Evolutionary conservation across 2,888 invertebrate species (phyloP).

Genomic region (Erebia palarica): DNA sequence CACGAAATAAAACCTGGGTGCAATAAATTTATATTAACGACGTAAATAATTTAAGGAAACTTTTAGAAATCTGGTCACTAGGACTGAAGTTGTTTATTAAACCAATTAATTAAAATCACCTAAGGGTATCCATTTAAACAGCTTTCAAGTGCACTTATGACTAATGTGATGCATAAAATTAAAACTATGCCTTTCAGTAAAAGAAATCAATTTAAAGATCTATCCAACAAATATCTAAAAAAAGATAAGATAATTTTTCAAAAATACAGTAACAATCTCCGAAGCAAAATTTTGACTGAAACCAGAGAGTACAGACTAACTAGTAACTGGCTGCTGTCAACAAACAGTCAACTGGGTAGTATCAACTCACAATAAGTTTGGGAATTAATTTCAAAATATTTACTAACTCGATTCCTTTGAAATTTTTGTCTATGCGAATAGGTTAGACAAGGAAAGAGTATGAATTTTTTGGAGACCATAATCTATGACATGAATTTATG

Average conservation of each 20-base stretch:
- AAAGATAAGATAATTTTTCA: conserved; percentile 32
- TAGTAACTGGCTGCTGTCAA: too few species aligned
- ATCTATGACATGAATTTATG: too few species aligned
- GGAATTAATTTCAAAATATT: too few species aligned
- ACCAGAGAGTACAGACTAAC: not conserved
- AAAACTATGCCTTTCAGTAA: not conserved
- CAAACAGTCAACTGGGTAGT: not conserved
- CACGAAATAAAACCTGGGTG: conserved; percentile 88
- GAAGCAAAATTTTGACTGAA: conserved; percentile 5
- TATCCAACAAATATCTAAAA: conserved; percentile 1
- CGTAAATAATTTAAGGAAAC: not conserved
- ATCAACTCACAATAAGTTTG: too few species aligned
- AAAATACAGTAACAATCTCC: conserved; percentile 30
- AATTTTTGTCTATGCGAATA: too few species aligned
- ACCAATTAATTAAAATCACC: conserved; percentile 25
- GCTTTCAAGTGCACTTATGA: conserved; percentile 16
- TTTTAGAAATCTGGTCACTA: conserved; percentile 14
- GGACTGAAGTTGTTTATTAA: conserved; percentile 6
- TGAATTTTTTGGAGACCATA: too few species aligned
- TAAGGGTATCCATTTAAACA: conserved; percentile 41
- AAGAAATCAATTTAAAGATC: not conserved
- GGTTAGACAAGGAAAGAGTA: too few species aligned
- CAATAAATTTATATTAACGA: conserved; percentile 23
- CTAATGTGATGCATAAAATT: not conserved
- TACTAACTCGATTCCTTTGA: too few species aligned